A percentile compares a stretch with the other conserved stretches of the same genome.
phyloP scores from a whole-genome alignment of 2,113 vertebrate genomes.

The Lepus americanus region DNA sequence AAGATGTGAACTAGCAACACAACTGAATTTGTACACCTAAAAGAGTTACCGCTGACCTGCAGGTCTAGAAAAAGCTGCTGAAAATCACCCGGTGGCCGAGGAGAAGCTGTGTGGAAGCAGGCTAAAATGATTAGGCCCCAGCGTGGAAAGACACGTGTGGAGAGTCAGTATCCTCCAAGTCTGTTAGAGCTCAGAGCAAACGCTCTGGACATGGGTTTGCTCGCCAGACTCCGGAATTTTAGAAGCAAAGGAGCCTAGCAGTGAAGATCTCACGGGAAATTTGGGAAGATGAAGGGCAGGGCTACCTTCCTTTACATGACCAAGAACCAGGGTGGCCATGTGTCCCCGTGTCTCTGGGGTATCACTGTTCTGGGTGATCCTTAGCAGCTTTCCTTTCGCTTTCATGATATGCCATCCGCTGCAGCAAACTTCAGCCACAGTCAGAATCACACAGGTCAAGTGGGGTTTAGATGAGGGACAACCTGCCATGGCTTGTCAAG shows the following conservation, averaged over 20 bases:
- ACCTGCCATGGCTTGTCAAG: not conserved
- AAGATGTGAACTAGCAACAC: not conserved
- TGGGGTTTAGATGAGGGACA: not conserved
- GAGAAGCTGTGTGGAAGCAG: not conserved
- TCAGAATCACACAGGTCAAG: not conserved
- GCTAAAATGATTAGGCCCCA: not conserved
- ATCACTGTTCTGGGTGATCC: not conserved
- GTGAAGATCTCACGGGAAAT: not conserved
- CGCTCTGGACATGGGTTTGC: not conserved
- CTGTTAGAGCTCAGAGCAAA: not conserved
- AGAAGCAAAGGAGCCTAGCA: not conserved
- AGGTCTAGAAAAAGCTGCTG: not conserved
- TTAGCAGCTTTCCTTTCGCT: not conserved
- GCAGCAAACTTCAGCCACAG: not conserved
- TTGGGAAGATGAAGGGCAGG: not conserved
- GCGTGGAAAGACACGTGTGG: not conserved
- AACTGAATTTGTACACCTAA: not conserved
- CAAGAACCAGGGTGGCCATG: not conserved
- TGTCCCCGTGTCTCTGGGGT: not conserved
- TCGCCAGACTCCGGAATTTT: not conserved
- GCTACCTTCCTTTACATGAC: not conserved
- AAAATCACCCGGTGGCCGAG: not conserved
- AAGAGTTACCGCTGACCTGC: not conserved
- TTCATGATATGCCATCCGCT: too few species aligned
- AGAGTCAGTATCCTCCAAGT: not conserved